phyloP scores from a whole-genome alignment of 2,888 invertebrate species.

The Aphrophora alni region DNA sequence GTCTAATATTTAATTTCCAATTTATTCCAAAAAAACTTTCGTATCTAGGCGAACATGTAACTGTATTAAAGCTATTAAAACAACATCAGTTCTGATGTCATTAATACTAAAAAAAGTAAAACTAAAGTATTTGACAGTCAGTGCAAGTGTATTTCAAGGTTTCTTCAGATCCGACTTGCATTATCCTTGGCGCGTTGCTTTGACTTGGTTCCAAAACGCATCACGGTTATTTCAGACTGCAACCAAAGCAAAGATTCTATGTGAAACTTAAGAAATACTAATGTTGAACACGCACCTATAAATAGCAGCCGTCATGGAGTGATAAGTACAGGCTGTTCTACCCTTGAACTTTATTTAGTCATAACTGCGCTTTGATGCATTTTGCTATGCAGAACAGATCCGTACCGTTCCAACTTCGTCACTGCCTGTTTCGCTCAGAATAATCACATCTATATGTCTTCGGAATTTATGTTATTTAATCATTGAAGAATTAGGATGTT shows the following conservation, averaged over 20 bases:
- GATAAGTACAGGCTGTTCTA: background rate
- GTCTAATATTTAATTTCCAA: no score
- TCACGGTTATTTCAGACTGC: slow-evolving; percentile 4
- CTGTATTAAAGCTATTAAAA: no score
- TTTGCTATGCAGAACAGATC: background rate
- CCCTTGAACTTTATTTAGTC: background rate
- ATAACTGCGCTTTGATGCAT: background rate
- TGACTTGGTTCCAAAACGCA: background rate
- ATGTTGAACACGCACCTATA: background rate
- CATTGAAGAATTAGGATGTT: no score
- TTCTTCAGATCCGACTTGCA: background rate
- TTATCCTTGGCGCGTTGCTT: background rate
- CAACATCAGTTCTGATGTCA: no score
- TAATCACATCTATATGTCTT: no score
- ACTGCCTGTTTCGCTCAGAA: no score
- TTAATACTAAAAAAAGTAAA: no score
- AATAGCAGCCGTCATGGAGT: background rate
- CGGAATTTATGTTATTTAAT: no score
- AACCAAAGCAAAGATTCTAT: background rate
- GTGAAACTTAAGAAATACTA: slow-evolving; percentile 6
- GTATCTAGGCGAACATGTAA: no score
- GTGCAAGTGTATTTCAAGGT: background rate
- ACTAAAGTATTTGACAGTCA: background rate
- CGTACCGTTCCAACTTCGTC: background rate
- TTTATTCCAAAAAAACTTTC: no score